Evolutionary conservation across 2,113 vertebrate species (phyloP), one percentile per base, ranked within the genome.

Genomic region (Pungitius pungitius): DNA sequence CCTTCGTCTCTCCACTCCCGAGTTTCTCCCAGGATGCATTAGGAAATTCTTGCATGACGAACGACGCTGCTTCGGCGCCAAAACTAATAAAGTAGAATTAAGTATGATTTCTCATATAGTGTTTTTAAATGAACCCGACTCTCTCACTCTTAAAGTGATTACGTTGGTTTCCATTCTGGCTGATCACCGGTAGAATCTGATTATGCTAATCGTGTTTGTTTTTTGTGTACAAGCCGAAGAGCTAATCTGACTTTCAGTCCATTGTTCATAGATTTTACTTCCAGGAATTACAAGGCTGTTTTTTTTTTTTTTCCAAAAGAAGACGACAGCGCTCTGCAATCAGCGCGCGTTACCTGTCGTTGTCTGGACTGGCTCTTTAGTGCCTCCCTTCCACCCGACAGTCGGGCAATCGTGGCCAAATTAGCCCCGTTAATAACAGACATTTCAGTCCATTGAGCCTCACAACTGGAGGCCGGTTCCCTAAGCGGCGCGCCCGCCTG

Each of bases 121-220:
- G 78, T 65, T 73, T 77, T 80, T 65, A 78, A 81, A 77, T 68
- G 65, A 75, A 70, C 72, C 71, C 24, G 51, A 61, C 64, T 77
- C 30, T 77, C 33, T 81, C 54, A 73, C 30, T 77, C 33, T 81
- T 57, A 73, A 86, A 69, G 60, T 60, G 65, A 70, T 77, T 78
- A 71, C 4, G 67, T 20, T 62, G 60, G 17, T 88, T 75, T 71
- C 57, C 56, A 74, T 67, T 43, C 22, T 74, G 73, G 66, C 69
- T 80, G 72, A 82, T 73, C 70, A 60, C 70, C 56, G 6, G 11
- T 56, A 51, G 54, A 55, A 82, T 88, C 63, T 79, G 59, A 84
- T 87, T 82, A 70, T 20, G 11, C 1, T 65, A 77, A 78, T 84
- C 45, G 35, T 33, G 42, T 17, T 69, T 80, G 84, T 68, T 70